A percentile compares a stretch with the other conserved stretches of the same genome.
phyloP scores from a whole-genome alignment of 2,113 vertebrate genomes.

The Oplegnathus fasciatus region DNA sequence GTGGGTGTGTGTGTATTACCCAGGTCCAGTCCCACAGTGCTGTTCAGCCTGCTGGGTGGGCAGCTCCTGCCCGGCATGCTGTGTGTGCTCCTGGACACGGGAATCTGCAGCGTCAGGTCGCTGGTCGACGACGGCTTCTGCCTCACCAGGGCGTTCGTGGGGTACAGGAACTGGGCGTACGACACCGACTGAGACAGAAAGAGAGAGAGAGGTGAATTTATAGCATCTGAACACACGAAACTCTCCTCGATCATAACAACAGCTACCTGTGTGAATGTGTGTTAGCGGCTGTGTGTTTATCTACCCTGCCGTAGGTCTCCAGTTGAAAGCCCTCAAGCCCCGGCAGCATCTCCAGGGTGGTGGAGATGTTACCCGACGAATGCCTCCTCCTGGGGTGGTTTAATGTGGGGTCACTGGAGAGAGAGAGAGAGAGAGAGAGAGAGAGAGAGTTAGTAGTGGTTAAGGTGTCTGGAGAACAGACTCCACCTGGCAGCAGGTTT shows the following conservation, averaged over 20 bases:
- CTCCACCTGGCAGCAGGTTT: not conserved
- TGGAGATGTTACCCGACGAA: conserved; percentile 91
- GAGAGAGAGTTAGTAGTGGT: not conserved
- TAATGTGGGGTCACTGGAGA: conserved; percentile 88
- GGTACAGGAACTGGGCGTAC: conserved; percentile 95
- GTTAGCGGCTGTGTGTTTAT: no score
- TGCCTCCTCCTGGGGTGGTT: conserved; percentile 93
- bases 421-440: not conserved
- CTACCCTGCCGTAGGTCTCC: conserved; percentile 93
- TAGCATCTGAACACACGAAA: not conserved
- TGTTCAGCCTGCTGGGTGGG: conserved; percentile 86
- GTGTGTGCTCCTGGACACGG: conserved; percentile 82
- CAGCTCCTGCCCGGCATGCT: conserved; percentile 80
- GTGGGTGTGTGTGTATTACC: conserved; percentile 80
- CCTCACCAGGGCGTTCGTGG: conserved; percentile 92
- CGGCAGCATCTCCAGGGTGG: conserved; percentile 92
- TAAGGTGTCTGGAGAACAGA: not conserved
- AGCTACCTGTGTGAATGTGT: not conserved
- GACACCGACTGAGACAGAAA: conserved; percentile 89
- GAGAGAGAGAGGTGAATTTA: not conserved
- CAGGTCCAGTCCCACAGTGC: conserved; percentile 87
- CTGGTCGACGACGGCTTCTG: conserved; percentile 83
- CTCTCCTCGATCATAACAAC: not conserved
- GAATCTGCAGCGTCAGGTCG: conserved; percentile 82
- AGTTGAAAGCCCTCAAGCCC: conserved; percentile 95